Percentiles rank a stretch among this genome's conserved stretches.
These are phyloP conservation scores for Glareola pratincola DNA, from an alignment of 2,113 vertebrate species.

Conservation along the genomic window DNA sequence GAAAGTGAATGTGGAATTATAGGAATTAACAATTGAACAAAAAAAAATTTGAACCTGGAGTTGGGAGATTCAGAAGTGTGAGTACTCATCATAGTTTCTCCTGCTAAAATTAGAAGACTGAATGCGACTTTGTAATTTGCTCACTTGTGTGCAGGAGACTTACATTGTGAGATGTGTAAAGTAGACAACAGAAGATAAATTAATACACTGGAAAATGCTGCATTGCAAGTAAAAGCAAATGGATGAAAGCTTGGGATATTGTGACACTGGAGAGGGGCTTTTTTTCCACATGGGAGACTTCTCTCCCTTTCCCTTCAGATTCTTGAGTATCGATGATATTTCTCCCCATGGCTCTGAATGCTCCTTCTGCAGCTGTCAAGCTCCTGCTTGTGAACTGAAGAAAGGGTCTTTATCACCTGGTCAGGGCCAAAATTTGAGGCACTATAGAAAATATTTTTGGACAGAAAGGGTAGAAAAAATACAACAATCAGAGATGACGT, in stretches of 20 bases:
- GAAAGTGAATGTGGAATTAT: not conserved
- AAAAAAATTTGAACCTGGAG: not conserved
- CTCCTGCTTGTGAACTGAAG: not conserved
- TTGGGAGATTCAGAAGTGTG: not conserved
- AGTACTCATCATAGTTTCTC: not conserved
- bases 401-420: not conserved
- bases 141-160: not conserved
- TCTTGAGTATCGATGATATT: accelerated
- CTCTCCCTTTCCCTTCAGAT: not conserved
- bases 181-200: not conserved
- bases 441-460: not conserved
- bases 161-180: not conserved
- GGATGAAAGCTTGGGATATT: not conserved
- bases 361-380: not conserved
- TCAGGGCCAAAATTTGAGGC: not conserved
- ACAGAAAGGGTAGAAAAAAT: not conserved
- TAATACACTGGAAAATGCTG: not conserved
- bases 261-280: accelerated
- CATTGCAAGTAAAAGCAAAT: not conserved
- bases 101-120: not conserved
- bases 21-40: not conserved
- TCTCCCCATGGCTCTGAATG: not conserved
- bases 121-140: not conserved
- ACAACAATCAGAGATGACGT: not conserved
- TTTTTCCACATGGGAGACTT: not conserved